A percentile compares a stretch with the other conserved stretches of the same genome.
Evolutionary conservation across 1,140 invertebrate species (phyloP).

Genomic region (Yoshiicerus persimilis): DNA sequence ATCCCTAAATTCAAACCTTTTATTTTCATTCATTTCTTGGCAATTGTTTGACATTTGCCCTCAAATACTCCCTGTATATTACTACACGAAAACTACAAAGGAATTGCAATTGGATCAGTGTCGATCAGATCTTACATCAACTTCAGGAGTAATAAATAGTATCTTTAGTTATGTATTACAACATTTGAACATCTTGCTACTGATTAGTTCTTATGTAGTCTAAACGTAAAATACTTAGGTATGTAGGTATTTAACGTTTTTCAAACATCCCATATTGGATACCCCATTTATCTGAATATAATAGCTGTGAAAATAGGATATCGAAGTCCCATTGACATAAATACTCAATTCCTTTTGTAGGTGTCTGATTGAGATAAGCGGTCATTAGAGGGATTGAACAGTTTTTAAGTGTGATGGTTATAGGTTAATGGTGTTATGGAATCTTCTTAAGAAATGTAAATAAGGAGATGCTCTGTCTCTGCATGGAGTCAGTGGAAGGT

Average conservation of each 20-base stretch:
- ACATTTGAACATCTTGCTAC: not conserved
- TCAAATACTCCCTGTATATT: not conserved
- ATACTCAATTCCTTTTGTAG: not conserved
- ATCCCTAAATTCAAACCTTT: not conserved
- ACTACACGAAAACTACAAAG: not conserved
- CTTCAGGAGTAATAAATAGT: not conserved
- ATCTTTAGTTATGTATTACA: not conserved
- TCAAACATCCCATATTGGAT: too few relatives aligned
- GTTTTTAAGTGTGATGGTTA: not conserved
- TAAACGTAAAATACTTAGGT: not conserved
- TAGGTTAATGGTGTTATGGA: not conserved
- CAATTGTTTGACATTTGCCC: slow-evolving; percentile 21
- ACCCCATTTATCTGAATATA: too few relatives aligned
- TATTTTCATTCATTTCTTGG: not conserved
- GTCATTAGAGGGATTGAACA: not conserved
- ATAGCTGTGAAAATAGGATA: not conserved
- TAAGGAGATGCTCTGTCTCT: not conserved
- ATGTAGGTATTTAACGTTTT: too few relatives aligned
- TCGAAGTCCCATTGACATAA: too few relatives aligned
- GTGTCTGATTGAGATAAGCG: not conserved
- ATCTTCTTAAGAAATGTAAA: not conserved
- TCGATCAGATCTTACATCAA: too few relatives aligned
- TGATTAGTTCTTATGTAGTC: not conserved
- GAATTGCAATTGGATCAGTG: too few relatives aligned
- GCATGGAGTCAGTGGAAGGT: not conserved